Evolutionary conservation across 2,797 vertebrate species (phyloP).

Genomic region (Cetoscarus ocellatus): DNA sequence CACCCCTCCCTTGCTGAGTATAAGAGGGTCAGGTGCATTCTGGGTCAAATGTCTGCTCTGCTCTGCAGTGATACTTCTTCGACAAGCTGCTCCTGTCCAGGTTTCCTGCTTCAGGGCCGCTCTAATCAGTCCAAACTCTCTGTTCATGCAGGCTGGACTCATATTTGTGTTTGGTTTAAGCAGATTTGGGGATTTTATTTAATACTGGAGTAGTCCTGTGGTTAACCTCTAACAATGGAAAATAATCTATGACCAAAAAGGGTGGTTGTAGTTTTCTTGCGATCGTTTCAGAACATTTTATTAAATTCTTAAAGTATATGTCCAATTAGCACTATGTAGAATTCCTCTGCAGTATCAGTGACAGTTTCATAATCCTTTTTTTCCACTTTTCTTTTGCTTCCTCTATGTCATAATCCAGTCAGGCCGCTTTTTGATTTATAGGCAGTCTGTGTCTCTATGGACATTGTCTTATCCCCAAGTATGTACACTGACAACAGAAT

Average conservation of each 20-base stretch:
- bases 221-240: neutral
- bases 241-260: neutral
- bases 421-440: constrained; percentile 36
- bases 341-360: constrained; percentile 2
- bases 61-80: constrained; percentile 25
- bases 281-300: neutral
- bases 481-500: constrained; percentile 8
- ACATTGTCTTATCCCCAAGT: constrained; percentile 9
- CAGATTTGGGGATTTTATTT: neutral
- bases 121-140: neutral
- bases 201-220: neutral
- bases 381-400: constrained; percentile 32
- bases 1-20: constrained; percentile 19
- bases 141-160: constrained; percentile 1
- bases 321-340: neutral
- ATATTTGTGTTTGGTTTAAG: constrained; percentile 17
- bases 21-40: constrained; percentile 58
- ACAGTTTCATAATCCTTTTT: constrained; percentile 6
- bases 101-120: neutral
- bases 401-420: constrained; percentile 30
- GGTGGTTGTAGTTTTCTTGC: neutral
- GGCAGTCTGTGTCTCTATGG: constrained; percentile 23
- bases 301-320: no score
- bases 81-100: constrained; percentile 1
- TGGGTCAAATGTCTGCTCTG: constrained; percentile 58